Base-by-base conservation (phyloP, 1,140 invertebrate genomes). In the Drosophila seguyi region DNA sequence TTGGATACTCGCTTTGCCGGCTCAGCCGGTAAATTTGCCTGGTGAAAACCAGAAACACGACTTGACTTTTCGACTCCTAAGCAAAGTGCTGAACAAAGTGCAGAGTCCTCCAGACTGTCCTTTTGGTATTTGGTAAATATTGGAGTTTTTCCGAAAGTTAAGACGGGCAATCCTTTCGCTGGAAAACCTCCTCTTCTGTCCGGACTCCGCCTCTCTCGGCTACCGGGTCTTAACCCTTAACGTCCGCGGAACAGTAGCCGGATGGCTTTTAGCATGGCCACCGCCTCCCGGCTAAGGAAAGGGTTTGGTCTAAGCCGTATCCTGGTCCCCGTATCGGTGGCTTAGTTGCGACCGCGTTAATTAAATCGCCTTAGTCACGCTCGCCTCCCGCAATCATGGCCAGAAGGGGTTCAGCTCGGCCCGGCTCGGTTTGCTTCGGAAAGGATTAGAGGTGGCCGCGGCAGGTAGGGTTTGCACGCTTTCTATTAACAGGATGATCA, bases 401-500 rank as follows among this genome's bases (percentile, higher is more conserved):
- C 67, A 39, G 44, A 77, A 86, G 71, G 82, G 82, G 71, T 86
- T 77, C 72, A 2, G 18, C 14, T 8, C 18, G 36, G 53, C 18
- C 34, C n/a, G n/a, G 27, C 13, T 53, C 50, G 44, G 52, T n/a
- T 65, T 27, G 69, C 44, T 20, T 36, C 34, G 68, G 57, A 78
- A 78, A 81, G 59, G 63, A 59, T 81, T 59, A 69, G 20, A 42
- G 44, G 20, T 52, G 20, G 11, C 56, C 36, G 8, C 20, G 16
- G 27, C 57, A 52, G 63, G 45, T 47, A 75, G 41, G 60, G 60
- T 48, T 76, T 81, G 45, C 60, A 67, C 74, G 63, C 62, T 84
- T 91, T 91, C 86, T 91, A 91, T 91, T 91, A 91, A 81, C 82
- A 90, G 90, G 90, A 91, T 91, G 90, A 92, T 92, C 91, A 90